Evolutionary conservation across 2,113 vertebrate species (phyloP).

Genomic region (Hemicordylus capensis): DNA sequence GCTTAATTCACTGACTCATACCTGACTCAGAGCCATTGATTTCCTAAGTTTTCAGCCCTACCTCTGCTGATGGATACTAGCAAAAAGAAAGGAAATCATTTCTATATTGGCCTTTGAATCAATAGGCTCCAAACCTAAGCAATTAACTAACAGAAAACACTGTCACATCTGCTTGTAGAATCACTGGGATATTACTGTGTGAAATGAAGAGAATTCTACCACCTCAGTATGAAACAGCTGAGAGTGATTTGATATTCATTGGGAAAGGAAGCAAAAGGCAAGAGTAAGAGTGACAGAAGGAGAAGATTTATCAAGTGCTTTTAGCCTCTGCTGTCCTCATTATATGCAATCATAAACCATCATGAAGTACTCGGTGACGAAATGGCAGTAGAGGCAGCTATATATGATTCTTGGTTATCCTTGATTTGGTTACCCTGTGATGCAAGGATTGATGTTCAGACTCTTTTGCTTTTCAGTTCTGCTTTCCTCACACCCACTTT

Average conservation of each 20-base stretch:
- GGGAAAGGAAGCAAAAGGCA: background rate
- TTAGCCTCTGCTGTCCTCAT: slow-evolving; percentile 23
- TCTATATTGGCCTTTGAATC: slow-evolving; percentile 10
- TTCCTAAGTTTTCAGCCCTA: slow-evolving; percentile 32
- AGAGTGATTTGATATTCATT: slow-evolving; percentile 41
- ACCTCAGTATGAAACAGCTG: slow-evolving; percentile 25
- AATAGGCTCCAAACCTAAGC: slow-evolving; percentile 29
- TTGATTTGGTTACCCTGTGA: background rate
- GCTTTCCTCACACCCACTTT: background rate
- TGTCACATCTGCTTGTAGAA: slow-evolving; percentile 27
- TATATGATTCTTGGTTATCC: background rate
- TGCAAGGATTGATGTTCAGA: background rate
- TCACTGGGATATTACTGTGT: slow-evolving; percentile 13
- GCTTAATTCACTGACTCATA: slow-evolving; percentile 10
- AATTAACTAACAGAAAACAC: slow-evolving; percentile 28
- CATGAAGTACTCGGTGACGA: background rate
- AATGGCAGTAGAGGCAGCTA: background rate
- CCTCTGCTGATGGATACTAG: background rate
- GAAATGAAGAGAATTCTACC: slow-evolving; percentile 17
- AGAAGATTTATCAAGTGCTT: slow-evolving; percentile 50
- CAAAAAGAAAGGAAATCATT: slow-evolving; percentile 45
- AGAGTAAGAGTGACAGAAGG: background rate
- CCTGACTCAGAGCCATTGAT: slow-evolving; percentile 28
- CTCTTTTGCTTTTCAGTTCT: background rate
- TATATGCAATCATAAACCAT: slow-evolving; percentile 49